Evolutionary conservation across 1,140 invertebrate genomes (phyloP).

Genomic region (Globodera rostochiensis): DNA sequence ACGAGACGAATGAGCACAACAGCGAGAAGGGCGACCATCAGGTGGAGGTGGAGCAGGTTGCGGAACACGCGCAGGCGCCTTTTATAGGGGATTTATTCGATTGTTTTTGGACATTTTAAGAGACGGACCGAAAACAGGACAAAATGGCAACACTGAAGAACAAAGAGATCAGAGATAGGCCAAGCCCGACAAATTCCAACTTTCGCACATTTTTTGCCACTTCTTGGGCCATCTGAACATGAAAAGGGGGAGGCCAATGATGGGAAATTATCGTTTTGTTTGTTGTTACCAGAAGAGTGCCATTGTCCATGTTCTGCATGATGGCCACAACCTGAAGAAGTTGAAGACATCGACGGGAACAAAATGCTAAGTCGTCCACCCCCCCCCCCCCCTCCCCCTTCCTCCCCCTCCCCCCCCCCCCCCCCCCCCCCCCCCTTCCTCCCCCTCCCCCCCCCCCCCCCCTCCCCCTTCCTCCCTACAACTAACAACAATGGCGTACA

Average conservation of each 20-base stretch:
- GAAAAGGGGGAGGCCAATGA: neutral
- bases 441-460: no score
- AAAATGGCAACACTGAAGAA: conserved; percentile 79
- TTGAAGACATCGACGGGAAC: neutral
- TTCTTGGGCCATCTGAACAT: conserved; percentile 71
- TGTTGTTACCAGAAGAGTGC: conserved; percentile 47
- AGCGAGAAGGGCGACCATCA: conserved; percentile 82
- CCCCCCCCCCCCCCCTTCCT: no score
- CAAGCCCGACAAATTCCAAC: conserved; percentile 81
- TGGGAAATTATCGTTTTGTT: neutral
- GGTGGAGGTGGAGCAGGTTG: conserved; percentile 83
- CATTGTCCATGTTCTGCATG: conserved; percentile 62
- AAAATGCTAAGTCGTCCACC: neutral
- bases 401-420: no score
- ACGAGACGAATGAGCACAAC: conserved; percentile 81
- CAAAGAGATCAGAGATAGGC: conserved; percentile 77
- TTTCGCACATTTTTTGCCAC: conserved; percentile 77
- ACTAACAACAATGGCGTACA: neutral
- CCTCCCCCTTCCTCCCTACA: no score
- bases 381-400: no score
- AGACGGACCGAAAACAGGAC: conserved; percentile 76
- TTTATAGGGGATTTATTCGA: conserved; percentile 31
- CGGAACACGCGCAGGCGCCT: conserved; percentile 81
- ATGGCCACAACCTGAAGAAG: conserved; percentile 67
- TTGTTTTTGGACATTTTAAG: neutral